Percentiles rank a stretch among this genome's conserved stretches.
phyloP scores from a whole-genome alignment of 2,888 invertebrate species.

The Electrophaes corylata region DNA sequence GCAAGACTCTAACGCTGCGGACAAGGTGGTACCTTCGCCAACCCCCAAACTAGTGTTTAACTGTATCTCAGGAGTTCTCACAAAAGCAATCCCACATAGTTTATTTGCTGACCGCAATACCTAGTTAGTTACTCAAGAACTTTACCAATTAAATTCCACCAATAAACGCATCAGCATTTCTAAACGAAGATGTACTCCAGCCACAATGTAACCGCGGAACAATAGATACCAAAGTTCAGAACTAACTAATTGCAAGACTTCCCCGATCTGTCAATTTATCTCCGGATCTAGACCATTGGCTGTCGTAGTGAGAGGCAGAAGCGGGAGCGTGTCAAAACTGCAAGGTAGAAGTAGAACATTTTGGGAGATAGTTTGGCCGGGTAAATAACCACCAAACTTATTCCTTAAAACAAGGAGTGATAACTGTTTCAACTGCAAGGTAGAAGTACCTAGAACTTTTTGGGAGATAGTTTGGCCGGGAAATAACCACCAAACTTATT shows the following conservation, averaged over 20 bases:
- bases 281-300: slow-evolving; percentile 14
- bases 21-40: too few species aligned
- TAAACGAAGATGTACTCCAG: slow-evolving; percentile 4
- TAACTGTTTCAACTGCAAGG: too few species aligned
- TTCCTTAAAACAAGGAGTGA: too few species aligned
- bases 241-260: slow-evolving; percentile 33
- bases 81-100: not conserved
- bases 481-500: too few species aligned
- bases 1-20: too few species aligned
- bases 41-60: too few species aligned
- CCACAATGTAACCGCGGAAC: slow-evolving; percentile 21
- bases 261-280: slow-evolving; percentile 30
- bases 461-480: too few species aligned
- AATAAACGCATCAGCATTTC: slow-evolving; percentile 21
- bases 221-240: slow-evolving; percentile 31
- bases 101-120: not conserved
- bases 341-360: not conserved
- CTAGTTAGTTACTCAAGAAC: not conserved
- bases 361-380: too few species aligned
- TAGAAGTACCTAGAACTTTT: too few species aligned
- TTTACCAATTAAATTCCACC: slow-evolving; percentile 10
- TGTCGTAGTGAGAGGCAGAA: not conserved
- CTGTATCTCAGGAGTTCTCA: too few species aligned
- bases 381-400: too few species aligned
- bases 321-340: not conserved